A percentile compares a stretch with the other conserved stretches of the same genome.
Evolutionary conservation across 1,140 invertebrate species (phyloP).

Genomic region (Zaprionus taronus): DNA sequence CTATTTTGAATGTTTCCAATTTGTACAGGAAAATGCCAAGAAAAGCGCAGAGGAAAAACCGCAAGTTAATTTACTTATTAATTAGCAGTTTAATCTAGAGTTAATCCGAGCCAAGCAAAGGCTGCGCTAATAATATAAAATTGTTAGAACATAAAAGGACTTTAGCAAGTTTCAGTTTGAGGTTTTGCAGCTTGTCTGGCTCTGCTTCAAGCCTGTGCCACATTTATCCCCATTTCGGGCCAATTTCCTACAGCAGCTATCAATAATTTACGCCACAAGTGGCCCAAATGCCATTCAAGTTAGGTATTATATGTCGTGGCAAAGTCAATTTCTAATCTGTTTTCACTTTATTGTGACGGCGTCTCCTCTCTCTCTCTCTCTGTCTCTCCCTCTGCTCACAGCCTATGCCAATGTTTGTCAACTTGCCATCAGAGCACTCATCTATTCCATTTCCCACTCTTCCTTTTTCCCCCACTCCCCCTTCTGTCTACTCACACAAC

Average conservation of each 20-base stretch:
- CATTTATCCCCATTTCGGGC: neutral
- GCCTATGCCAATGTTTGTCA: constrained; percentile 29
- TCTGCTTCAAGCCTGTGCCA: neutral
- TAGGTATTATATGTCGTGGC: constrained; percentile 21
- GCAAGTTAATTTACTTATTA: neutral
- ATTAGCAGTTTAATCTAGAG: neutral
- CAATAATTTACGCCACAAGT: constrained; percentile 33
- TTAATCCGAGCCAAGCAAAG: neutral
- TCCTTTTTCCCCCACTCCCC: neutral
- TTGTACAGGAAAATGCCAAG: neutral
- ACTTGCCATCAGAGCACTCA: constrained; percentile 20
- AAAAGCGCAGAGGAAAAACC: neutral
- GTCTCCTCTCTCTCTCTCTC: neutral
- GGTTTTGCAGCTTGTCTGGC: neutral
- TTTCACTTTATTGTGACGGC: constrained; percentile 20
- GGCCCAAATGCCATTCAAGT: constrained; percentile 22
- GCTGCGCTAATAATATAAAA: neutral
- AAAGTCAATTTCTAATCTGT: constrained; percentile 48
- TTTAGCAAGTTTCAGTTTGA: neutral
- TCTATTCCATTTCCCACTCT: neutral
- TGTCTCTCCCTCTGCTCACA: neutral
- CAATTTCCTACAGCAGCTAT: constrained; percentile 20
- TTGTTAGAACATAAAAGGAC: neutral
- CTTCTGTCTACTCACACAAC: neutral
- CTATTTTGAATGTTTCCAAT: constrained; percentile 1